phyloP scores from a whole-genome alignment of 2,888 invertebrate species.

The Orthonychiurus folsomi region DNA sequence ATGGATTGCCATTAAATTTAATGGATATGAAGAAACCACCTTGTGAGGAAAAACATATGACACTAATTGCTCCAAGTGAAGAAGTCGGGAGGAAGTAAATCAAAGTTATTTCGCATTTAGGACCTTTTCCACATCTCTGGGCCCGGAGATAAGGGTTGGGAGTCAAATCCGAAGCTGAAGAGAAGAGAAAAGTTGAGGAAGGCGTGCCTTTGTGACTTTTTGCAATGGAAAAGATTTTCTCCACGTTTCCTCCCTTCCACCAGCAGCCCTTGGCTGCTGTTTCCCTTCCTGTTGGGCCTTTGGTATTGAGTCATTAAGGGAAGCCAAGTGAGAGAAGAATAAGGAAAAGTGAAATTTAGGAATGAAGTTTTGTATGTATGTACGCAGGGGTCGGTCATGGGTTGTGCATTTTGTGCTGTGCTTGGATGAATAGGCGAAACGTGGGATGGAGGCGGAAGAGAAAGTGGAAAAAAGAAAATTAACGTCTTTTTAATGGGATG shows the following conservation, averaged over 20 bases:
- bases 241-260: neutral
- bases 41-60: neutral
- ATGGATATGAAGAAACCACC: neutral
- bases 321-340: neutral
- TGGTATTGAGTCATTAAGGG: neutral
- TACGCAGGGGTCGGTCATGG: too few relatives aligned
- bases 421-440: neutral
- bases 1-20: conserved; percentile 1
- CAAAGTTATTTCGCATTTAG: neutral
- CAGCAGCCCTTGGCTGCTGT: too few relatives aligned
- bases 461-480: conserved; percentile 7
- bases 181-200: neutral
- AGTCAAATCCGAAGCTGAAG: neutral
- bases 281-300: neutral
- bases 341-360: conserved; percentile 1
- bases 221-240: neutral
- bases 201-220: neutral
- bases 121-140: neutral
- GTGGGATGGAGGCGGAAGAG: neutral
- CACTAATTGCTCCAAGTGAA: neutral
- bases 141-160: neutral
- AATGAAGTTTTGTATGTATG: neutral
- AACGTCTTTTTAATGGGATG: conserved; percentile 12
- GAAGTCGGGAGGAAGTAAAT: neutral
- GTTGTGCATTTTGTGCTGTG: too few relatives aligned